Base-by-base conservation (phyloP, 2,888 invertebrate genomes). In the Caenorhabditis japonica region DNA sequence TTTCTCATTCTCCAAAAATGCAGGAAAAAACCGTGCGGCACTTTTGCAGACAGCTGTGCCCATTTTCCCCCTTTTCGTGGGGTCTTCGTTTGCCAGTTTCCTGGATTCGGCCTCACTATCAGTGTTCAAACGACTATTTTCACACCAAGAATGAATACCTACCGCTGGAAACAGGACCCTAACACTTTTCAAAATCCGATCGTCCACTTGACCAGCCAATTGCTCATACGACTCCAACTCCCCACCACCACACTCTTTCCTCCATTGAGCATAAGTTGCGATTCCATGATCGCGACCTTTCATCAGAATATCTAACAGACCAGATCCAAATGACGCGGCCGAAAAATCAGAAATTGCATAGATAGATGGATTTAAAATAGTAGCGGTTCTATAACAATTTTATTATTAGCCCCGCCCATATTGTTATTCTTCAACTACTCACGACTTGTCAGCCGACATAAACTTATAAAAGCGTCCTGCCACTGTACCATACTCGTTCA, bases 401-500 rank as follows among this genome's bases (percentile, higher is more conserved):
- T 4, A 12, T 41, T 25, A 3, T 43, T 41, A 21, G 2, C 10
- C 23, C 39, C 17, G 19, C 4, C 10, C 5, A 13, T 5, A 47
- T 47, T 5, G 47, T n/a, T 12, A 39, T 12, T 33, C 12, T 33
- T 12, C 10, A 23, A 43, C 12, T 8, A 43, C 21, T 10, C n/a
- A 13, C 41, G 38, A 46, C 23, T 59, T 47, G 4, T 39, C 21
- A 5, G 30, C 12, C 15, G 33, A 47, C 64, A 72, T 72, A 30
- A 64, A 72, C n/a, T 61, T 66, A 44, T 56, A 82, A 73, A 87
- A 85, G 10, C 77, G 56, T 0, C 86, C 85, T 2, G 74, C 84
- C 19, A 76, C 76, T 8, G 83, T 70, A 0, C 94, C 93, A 89
- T 94, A 95, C 87, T 92, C 92, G 89, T 95, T 95, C n/a, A 93